Percentiles rank a stretch among this genome's conserved stretches.
Evolutionary conservation across 1,140 invertebrate species (phyloP).

Genomic region (Eupristina koningsbergeri): DNA sequence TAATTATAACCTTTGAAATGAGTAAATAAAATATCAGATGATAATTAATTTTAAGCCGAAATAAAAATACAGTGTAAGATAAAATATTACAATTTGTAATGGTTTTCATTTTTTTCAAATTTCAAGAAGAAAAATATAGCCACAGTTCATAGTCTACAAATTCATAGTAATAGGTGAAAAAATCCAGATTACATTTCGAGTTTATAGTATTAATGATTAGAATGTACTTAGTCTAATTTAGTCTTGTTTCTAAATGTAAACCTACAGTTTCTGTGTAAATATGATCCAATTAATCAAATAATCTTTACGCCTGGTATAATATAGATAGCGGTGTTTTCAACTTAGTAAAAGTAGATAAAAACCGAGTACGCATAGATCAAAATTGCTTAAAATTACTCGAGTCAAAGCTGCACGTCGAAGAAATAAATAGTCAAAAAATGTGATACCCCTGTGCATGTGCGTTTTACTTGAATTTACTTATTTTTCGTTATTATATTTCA

Average conservation of each 20-base stretch:
- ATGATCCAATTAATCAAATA: slow-evolving; percentile 17
- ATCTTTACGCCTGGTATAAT: not conserved
- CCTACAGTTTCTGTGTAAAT: not conserved
- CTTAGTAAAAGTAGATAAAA: not conserved
- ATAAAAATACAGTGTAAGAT: not conserved
- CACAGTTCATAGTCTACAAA: not conserved
- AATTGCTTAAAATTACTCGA: not conserved
- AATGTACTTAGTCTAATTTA: not conserved
- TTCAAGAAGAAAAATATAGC: slow-evolving; percentile 11
- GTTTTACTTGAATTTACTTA: not conserved
- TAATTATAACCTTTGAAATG: not conserved
- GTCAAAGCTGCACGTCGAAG: not conserved
- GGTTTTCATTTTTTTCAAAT: not conserved
- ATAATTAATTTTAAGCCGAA: not conserved
- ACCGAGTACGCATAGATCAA: not conserved
- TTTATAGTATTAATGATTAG: slow-evolving; percentile 5
- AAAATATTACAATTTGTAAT: not conserved
- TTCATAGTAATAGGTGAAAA: slow-evolving; percentile 22
- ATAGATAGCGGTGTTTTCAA: slow-evolving; percentile 11
- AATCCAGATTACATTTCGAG: slow-evolving; percentile 10
- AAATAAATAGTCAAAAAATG: not conserved
- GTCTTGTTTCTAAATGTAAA: not conserved
- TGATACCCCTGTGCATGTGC: not conserved
- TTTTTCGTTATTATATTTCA: not conserved
- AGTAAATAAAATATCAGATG: not conserved